These are phyloP conservation scores for Phortica variegata DNA, from an alignment of 1,140 invertebrate species.

Conservation along the genomic window DNA sequence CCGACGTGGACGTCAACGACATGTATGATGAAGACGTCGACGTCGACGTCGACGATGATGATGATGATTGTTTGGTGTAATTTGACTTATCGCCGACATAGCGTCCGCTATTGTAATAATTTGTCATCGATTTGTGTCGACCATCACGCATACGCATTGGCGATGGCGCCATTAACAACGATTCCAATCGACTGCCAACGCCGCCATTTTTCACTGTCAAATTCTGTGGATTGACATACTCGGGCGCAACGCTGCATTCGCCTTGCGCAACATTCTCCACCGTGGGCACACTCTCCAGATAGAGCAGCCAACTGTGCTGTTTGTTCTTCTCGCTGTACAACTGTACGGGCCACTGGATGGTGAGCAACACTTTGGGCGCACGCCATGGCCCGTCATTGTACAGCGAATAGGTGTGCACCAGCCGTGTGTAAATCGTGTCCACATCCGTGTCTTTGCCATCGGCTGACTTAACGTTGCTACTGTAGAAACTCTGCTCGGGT, in stretches of 20 bases:
- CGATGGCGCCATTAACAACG: constrained; percentile 32
- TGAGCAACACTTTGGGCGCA: constrained; percentile 74
- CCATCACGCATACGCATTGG: constrained; percentile 35
- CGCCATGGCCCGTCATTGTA: constrained; percentile 86
- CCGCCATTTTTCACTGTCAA: constrained; percentile 59
- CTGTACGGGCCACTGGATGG: constrained; percentile 87
- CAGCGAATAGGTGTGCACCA: constrained; percentile 82
- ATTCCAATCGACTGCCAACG: constrained; percentile 3
- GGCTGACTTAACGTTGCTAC: constrained; percentile 73
- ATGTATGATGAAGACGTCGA: background rate
- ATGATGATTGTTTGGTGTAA: constrained; percentile 2
- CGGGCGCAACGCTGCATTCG: constrained; percentile 63
- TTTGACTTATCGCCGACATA: constrained; percentile 11
- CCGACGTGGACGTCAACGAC: background rate
- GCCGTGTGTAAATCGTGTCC: constrained; percentile 81
- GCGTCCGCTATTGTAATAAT: constrained; percentile 5
- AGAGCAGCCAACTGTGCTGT: constrained; percentile 68
- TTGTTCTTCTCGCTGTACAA: constrained; percentile 70
- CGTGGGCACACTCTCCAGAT: constrained; percentile 77
- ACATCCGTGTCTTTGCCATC: constrained; percentile 80
- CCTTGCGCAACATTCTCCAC: constrained; percentile 68
- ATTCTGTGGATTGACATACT: constrained; percentile 70
- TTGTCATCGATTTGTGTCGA: no score
- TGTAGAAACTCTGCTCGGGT: constrained; percentile 82
- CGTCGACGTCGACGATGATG: constrained; percentile 7